A percentile compares a stretch with the other conserved stretches of the same genome.
Conservation (phyloP, 1,140 invertebrate species). For the Oscheius sp. region DNA sequence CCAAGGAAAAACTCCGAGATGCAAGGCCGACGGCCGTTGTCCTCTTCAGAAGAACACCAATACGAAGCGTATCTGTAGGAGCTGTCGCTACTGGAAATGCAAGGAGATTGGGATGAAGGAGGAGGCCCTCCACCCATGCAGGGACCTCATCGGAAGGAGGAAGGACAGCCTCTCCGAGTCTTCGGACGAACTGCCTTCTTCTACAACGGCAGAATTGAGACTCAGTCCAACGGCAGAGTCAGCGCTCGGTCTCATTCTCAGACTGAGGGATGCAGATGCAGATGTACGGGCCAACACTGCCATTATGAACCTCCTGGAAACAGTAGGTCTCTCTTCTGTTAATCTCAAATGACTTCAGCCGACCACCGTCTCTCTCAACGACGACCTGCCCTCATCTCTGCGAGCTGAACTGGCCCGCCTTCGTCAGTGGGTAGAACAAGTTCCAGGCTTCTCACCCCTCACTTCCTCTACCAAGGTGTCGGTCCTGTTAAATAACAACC, state of each 20-base stretch:
- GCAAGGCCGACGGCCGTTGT: not conserved
- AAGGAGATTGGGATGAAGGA: not conserved
- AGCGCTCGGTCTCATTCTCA: not conserved
- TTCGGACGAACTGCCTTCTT: not conserved
- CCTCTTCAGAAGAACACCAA: not conserved
- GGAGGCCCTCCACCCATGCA: not conserved
- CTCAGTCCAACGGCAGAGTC: not conserved
- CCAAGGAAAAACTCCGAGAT: not conserved
- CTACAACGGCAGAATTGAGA: not conserved
- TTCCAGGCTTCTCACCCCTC: not conserved
- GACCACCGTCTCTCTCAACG: not conserved
- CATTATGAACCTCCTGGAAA: not conserved
- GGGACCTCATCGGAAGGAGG: not conserved
- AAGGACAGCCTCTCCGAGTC: not conserved
- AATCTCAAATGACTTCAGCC: not conserved
- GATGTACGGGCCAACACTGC: not conserved
- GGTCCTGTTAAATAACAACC: not conserved
- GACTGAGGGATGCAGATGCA: not conserved
- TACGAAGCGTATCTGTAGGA: not conserved
- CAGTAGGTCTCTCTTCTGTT: not conserved
- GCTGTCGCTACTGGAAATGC: not conserved
- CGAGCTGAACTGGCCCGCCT: not conserved
- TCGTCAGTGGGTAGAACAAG: not conserved
- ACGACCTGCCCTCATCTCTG: not conserved
- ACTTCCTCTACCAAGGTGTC: not conserved